Conservation (phyloP, 2,113 vertebrate species). For the Rhinogobius similis region DNA sequence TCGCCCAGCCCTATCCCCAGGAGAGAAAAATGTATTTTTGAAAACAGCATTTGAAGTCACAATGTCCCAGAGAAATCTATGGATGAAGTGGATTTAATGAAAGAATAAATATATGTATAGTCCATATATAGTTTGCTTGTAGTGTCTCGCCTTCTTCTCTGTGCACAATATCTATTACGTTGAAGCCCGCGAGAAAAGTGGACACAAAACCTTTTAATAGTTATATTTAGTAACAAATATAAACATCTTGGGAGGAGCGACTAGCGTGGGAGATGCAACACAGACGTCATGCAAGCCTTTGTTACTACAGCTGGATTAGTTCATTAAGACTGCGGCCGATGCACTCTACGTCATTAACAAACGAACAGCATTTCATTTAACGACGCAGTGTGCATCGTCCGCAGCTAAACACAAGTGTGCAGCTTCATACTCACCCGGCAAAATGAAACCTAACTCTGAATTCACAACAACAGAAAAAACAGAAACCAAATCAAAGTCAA, state of each 20-base stretch:
- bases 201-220: slow-evolving; percentile 2
- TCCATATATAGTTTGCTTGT: too few species aligned
- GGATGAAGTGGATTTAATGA: too few species aligned
- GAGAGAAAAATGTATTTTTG: too few species aligned
- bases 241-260: slow-evolving; percentile 7
- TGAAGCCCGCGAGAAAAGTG: neutral
- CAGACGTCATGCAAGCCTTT: slow-evolving; percentile 56
- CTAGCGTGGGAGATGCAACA: slow-evolving; percentile 28
- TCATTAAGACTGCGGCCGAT: slow-evolving; percentile 3
- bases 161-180: neutral
- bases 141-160: too few species aligned
- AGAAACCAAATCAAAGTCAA: slow-evolving; percentile 82
- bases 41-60: too few species aligned
- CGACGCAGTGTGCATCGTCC: slow-evolving; percentile 35
- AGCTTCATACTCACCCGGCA: slow-evolving; percentile 88
- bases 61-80: too few species aligned
- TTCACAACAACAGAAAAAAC: slow-evolving; percentile 86
- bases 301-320: slow-evolving; percentile 67
- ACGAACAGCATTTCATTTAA: too few species aligned
- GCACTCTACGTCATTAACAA: slow-evolving; percentile 45
- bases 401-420: slow-evolving; percentile 75
- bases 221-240: slow-evolving; percentile 24
- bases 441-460: slow-evolving; percentile 97
- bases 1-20: too few species aligned
- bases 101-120: too few species aligned